A percentile compares a stretch with the other conserved stretches of the same genome.
Conservation (phyloP, 2,797 vertebrate genomes). For the Echiichthys vipera region DNA sequence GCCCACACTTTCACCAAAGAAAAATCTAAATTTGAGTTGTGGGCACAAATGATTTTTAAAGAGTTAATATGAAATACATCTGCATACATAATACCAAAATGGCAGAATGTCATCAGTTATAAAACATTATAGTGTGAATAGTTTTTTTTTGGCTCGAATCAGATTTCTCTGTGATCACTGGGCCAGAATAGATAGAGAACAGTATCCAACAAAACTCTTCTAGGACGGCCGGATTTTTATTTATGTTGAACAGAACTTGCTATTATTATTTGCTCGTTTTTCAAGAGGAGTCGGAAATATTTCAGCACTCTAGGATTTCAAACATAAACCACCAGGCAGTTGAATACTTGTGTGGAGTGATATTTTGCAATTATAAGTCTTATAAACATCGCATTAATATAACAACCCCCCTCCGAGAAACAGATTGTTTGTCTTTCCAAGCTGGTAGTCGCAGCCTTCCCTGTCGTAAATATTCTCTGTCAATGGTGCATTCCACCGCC, state of each 20-base stretch:
- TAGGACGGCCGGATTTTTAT: slow-evolving; percentile 46
- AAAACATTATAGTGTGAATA: slow-evolving; percentile 15
- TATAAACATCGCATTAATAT: slow-evolving; percentile 74
- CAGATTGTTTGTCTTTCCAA: slow-evolving; percentile 79
- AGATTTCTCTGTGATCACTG: slow-evolving; percentile 32
- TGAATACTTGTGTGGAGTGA: slow-evolving; percentile 55
- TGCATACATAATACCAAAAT: slow-evolving; percentile 15
- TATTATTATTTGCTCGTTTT: slow-evolving; percentile 58
- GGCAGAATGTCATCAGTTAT: not conserved
- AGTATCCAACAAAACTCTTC: slow-evolving; percentile 45
- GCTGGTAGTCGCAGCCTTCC: slow-evolving; percentile 72
- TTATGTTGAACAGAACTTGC: slow-evolving; percentile 45
- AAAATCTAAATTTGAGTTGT: no score
- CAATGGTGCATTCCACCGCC: slow-evolving; percentile 74
- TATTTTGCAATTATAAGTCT: slow-evolving; percentile 71
- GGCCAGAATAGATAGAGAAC: slow-evolving; percentile 30
- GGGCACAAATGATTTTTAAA: no score
- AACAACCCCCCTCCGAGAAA: slow-evolving; percentile 62
- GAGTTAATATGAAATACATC: slow-evolving; percentile 22
- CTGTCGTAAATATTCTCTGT: slow-evolving; percentile 79
- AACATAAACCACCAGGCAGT: slow-evolving; percentile 58
- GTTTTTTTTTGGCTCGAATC: not conserved
- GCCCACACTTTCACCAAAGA: no score
- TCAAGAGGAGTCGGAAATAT: slow-evolving; percentile 52
- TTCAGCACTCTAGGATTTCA: slow-evolving; percentile 53